Conservation (phyloP, 2,888 invertebrate species). For the Hemicrepidius hirtus region DNA sequence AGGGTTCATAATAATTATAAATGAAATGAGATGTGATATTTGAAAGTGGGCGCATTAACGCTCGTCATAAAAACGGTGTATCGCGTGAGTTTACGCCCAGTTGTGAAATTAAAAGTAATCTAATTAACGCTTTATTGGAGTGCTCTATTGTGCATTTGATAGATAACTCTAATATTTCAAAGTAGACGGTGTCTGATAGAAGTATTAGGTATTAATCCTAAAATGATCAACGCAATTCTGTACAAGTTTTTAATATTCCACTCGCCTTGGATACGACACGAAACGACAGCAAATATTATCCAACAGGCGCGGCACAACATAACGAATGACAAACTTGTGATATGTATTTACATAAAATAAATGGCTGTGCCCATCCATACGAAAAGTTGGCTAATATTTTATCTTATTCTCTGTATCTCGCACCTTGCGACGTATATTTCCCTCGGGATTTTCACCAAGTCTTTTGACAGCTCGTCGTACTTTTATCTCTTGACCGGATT, state of each 20-base stretch:
- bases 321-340: slow-evolving; percentile 72
- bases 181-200: slow-evolving; percentile 23
- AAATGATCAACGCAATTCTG: slow-evolving; percentile 28
- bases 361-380: slow-evolving; percentile 72
- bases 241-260: slow-evolving; percentile 48
- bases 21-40: slow-evolving; percentile 58
- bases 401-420: slow-evolving; percentile 63
- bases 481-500: slow-evolving; percentile 55
- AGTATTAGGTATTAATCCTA: slow-evolving; percentile 37
- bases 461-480: slow-evolving; percentile 65
- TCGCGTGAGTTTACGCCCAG: slow-evolving; percentile 54
- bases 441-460: slow-evolving; percentile 64
- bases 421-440: slow-evolving; percentile 70
- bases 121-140: slow-evolving; percentile 58
- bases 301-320: slow-evolving; percentile 61
- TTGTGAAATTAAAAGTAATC: slow-evolving; percentile 56
- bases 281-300: slow-evolving; percentile 52
- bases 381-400: slow-evolving; percentile 74
- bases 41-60: slow-evolving; percentile 56
- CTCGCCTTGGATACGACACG: slow-evolving; percentile 44
- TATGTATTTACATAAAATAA: slow-evolving; percentile 73
- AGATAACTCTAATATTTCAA: slow-evolving; percentile 47
- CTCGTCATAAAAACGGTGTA: slow-evolving; percentile 49
- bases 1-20: slow-evolving; percentile 53
- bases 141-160: slow-evolving; percentile 53